Conservation (phyloP, 2,113 vertebrate species). For the Psammodynastes pulverulentus region DNA sequence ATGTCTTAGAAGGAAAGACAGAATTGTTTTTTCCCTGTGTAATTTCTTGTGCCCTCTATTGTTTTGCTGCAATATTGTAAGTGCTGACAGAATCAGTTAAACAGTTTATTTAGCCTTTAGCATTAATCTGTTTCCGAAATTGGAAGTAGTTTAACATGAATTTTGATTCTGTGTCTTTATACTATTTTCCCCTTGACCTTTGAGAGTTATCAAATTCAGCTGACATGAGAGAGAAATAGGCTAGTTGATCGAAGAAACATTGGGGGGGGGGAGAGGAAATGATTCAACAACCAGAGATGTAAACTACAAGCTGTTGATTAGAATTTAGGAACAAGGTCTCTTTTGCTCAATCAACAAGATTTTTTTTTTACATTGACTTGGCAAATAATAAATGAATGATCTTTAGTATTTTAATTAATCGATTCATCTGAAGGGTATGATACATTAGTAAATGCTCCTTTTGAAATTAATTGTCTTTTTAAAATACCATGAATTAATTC, state of each 20-base stretch:
- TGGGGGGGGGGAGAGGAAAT: background rate
- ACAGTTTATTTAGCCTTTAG: conserved; percentile 52
- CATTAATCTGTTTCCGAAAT: conserved; percentile 42
- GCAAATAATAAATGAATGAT: background rate
- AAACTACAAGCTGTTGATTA: background rate
- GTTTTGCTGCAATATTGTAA: conserved; percentile 20
- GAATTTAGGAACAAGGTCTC: background rate
- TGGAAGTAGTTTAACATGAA: conserved; percentile 10
- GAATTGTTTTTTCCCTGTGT: background rate
- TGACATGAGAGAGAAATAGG: conserved; percentile 27
- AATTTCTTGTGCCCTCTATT: background rate
- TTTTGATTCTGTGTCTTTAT: conserved; percentile 32
- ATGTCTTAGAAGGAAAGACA: background rate
- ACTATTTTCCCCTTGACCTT: conserved; percentile 30
- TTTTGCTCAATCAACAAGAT: background rate
- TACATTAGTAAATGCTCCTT: background rate
- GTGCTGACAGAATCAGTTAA: background rate
- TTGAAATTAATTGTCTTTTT: background rate
- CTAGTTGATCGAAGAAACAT: background rate
- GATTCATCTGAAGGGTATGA: background rate
- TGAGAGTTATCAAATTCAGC: conserved; percentile 30
- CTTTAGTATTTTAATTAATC: background rate
- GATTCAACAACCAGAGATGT: background rate
- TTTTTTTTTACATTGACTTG: background rate
- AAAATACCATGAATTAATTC: background rate